phyloP scores from a whole-genome alignment of 1,140 invertebrate species.

The Micrasema minimum region DNA sequence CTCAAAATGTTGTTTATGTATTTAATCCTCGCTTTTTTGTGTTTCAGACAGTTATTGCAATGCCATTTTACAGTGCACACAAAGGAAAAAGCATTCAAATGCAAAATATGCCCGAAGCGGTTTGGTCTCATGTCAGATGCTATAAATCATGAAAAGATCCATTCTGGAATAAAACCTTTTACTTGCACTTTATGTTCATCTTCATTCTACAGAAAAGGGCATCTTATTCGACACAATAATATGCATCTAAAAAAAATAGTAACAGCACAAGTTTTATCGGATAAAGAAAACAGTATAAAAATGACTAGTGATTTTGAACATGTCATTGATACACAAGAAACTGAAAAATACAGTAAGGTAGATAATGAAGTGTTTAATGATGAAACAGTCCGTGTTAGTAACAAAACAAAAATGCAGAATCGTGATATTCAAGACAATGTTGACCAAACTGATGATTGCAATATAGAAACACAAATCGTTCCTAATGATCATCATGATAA shows the following conservation, averaged over 20 bases:
- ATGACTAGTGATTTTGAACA: neutral
- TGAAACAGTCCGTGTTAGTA: no score
- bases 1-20: no score
- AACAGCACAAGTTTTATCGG: neutral
- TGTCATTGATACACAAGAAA: neutral
- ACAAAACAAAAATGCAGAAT: no score
- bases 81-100: slow-evolving; percentile 13
- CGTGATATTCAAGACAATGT: no score
- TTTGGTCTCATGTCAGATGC: slow-evolving; percentile 8
- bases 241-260: neutral
- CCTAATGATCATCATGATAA: no score
- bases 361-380: neutral
- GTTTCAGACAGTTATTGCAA: slow-evolving; percentile 10
- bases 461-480: no score
- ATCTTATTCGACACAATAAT: slow-evolving; percentile 20
- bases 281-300: neutral
- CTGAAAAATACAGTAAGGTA: neutral
- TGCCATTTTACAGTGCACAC: slow-evolving; percentile 10
- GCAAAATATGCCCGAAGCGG: slow-evolving; percentile 16
- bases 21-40: neutral
- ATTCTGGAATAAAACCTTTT: slow-evolving; percentile 12
- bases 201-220: slow-evolving; percentile 4
- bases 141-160: slow-evolving; percentile 23
- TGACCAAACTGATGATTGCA: no score
- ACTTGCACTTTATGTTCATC: slow-evolving; percentile 10